Evolutionary conservation across 2,113 vertebrate genomes (phyloP), one percentile per base, ranked within the genome.

Genomic region (Alethe diademata): DNA sequence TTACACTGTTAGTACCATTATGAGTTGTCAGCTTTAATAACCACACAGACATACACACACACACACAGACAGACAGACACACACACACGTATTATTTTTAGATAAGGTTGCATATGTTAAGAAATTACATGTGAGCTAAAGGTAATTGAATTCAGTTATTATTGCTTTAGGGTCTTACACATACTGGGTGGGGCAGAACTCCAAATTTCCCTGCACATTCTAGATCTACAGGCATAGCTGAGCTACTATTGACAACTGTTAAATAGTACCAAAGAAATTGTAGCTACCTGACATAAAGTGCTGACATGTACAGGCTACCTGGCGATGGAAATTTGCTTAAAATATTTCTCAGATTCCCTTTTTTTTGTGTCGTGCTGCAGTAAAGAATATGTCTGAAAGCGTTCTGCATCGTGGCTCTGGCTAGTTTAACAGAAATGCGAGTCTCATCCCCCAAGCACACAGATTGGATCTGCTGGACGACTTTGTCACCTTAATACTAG

Each of bases 401-500:
- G 1, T 48, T 67, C 18, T 29, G 18, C 2, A 3, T 31, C 4
- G 10, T 18, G 19, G 38, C 38, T 67, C 36, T 57, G 53, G 20
- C 47, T 67, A 8, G 22, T 31, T 36, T 56, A 43, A 28, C 26
- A 28, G 42, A 43, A 48, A 35, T 1, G 11, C 43, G 43, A 2
- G 4, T 50, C n/a, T 48, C 28, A 6, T 19, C 35, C 33, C 1
- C 1, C 11, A 1, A 0, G n/a, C 43, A 7, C 43, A 12, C 38
- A 19, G 16, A 2, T 1, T 8, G 54, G 23, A 29, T 29, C 65
- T 65, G 45, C 35, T 5, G 43, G 43, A 43, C 10, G 28, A 36
- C 45, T 29, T 29, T 36, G 70, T 28, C 38, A 48, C 22, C 4
- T 50, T 36, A 9, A 4, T 19, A 10, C 35, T 29, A 57, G 38